Percentiles rank a stretch among this genome's conserved stretches.
Conservation (phyloP, 2,888 invertebrate genomes). For the Brachylomia viminalis region DNA sequence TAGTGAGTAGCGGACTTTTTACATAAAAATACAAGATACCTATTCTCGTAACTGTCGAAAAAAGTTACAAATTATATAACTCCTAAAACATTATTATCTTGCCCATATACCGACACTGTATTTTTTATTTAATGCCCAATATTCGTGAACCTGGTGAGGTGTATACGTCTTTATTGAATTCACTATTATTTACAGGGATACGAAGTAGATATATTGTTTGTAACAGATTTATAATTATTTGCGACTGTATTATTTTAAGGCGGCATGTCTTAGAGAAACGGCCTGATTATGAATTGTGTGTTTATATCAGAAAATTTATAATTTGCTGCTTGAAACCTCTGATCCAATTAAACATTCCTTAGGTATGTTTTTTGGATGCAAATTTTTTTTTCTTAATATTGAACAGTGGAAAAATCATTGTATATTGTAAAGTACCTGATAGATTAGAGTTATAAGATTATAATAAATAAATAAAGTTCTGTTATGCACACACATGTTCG, state of each 20-base stretch:
- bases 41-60: conserved; percentile 39
- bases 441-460: conserved; percentile 78
- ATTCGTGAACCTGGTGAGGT: conserved; percentile 26
- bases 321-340: conserved; percentile 64
- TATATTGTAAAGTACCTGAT: conserved; percentile 85
- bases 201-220: conserved; percentile 63
- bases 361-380: conserved; percentile 71
- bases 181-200: conserved; percentile 64
- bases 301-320: conserved; percentile 77
- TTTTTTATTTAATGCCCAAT: conserved; percentile 33
- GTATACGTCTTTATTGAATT: conserved; percentile 32
- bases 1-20: conserved; percentile 31
- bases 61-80: conserved; percentile 54
- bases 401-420: conserved; percentile 71
- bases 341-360: conserved; percentile 73
- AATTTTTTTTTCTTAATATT: conserved; percentile 60
- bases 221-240: conserved; percentile 62
- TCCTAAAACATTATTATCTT: conserved; percentile 49
- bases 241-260: conserved; percentile 65
- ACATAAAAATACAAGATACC: conserved; percentile 28
- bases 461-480: conserved; percentile 73
- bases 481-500: conserved; percentile 83
- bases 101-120: conserved; percentile 52
- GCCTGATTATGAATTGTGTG: conserved; percentile 80
- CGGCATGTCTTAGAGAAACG: conserved; percentile 65